Base-by-base conservation (phyloP, 1,140 invertebrate species). In the Homarus americanus region DNA sequence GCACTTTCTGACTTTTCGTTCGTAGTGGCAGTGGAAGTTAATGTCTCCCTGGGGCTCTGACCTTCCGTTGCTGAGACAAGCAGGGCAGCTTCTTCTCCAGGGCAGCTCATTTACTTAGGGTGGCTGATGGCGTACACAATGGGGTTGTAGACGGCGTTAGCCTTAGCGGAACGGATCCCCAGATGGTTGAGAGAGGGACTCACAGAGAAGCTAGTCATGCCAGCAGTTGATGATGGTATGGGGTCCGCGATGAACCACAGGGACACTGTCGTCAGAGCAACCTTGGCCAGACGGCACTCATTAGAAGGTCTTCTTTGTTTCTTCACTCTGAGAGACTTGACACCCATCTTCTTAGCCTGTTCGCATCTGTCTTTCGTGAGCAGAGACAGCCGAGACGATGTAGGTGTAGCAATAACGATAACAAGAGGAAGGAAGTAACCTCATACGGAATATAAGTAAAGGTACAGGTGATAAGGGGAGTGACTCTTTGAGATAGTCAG, bases 51-150 rank as follows among this genome's bases (percentile, higher is more conserved):
- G n/a, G n/a, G n/a, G n/a, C n/a, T 69, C 63, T 7, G 28, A 9
- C 10, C 36, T 44, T 32, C 40, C 36, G 17, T 36, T 76, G 3
- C 2, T 40, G 36, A 20, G 75, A 7, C 4, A 76, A 38, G 17
- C 34, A 76, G 17, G 75, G 75, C 36, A 76, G 75, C 75, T 44
- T 76, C 63, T 69, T 69, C 63, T 69, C n/a, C 4, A 44, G 24
- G 73, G 40, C 36, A 44, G 40, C 36, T 7, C 75, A 38, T n/a
- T 36, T 76, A 76, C 75, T 76, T 76, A 34, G 75, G 75, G 41
- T 76, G 75, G 41, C 75, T 76, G 75, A 76, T 76, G 75, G 75
- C 41, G 38, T 76, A 76, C 75, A 76, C 75, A 20, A 76, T 76
- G 15, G 75, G 75, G 75, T 76, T 76, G 75, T 76, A 76, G 5